Evolutionary conservation across 2,797 vertebrate species (phyloP).

Genomic region (Lagodon rhomboides): DNA sequence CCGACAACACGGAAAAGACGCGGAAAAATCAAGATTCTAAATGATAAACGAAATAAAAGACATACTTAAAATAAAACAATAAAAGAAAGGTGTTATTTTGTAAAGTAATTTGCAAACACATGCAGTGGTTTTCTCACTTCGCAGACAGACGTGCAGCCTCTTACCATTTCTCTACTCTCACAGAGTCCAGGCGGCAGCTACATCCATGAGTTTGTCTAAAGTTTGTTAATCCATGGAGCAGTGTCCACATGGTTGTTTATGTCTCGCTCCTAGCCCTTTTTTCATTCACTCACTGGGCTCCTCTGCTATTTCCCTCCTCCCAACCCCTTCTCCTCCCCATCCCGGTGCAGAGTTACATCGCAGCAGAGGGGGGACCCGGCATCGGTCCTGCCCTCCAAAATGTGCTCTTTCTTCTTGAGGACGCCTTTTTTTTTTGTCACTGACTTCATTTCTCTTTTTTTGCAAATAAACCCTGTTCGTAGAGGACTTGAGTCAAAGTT

Average conservation of each 20-base stretch:
- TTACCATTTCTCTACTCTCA: slow-evolving; percentile 72
- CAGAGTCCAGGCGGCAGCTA: slow-evolving; percentile 54
- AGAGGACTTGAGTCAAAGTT: slow-evolving; percentile 29
- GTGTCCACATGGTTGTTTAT: slow-evolving; percentile 78
- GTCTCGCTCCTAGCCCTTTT: slow-evolving; percentile 72
- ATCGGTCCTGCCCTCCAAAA: slow-evolving; percentile 58
- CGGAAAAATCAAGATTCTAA: not conserved
- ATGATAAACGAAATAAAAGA: not conserved
- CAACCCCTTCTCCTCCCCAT: slow-evolving; percentile 75
- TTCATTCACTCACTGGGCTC: slow-evolving; percentile 76
- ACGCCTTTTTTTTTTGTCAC: not conserved
- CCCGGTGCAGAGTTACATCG: slow-evolving; percentile 80
- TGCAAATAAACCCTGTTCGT: not conserved
- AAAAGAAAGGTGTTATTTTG: not conserved
- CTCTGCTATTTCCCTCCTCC: slow-evolving; percentile 76
- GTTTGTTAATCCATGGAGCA: slow-evolving; percentile 56
- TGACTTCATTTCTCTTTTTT: slow-evolving; percentile 26
- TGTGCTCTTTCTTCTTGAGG: slow-evolving; percentile 13
- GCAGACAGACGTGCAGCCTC: slow-evolving; percentile 48
- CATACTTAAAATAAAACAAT: not conserved
- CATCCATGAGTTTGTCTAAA: slow-evolving; percentile 57
- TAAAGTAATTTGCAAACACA: not conserved
- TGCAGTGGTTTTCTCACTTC: slow-evolving; percentile 4
- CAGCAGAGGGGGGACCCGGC: slow-evolving; percentile 51
- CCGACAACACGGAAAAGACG: not conserved